Evolutionary conservation across 2,113 vertebrate genomes (phyloP), one percentile per base, ranked within the genome.

Genomic region (Xenotilapia longispinis): DNA sequence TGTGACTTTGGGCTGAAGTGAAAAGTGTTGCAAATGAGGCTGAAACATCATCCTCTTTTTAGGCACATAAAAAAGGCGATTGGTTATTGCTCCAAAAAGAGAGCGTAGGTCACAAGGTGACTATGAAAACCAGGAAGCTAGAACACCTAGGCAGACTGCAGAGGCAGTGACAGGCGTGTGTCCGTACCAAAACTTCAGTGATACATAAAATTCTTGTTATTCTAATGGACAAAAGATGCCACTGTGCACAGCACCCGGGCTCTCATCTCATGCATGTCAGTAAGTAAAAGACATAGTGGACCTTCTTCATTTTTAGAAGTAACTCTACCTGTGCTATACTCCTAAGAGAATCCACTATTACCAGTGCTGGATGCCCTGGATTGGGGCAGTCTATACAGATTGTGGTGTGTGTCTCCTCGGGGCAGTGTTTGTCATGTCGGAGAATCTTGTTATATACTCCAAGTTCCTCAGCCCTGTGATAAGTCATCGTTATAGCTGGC

Each of bases 361-460:
- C 40, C 87, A 82, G 79, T 60, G 79, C 89, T 84, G 86, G 84
- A 91, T 95, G 95, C 91, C 89, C 94, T 95, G 93, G 92, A 92
- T 95, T 91, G 90, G 93, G 88, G 90, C 88, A 88, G 90, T 86
- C 70, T 80, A 68, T 68, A 88, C 89, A 87, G 85, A 83, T 82
- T 88, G 90, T 86, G 92, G 94, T 92, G 89, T 92, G 92, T 87
- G 83, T 95, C 91, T 95, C 95, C 95, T 94, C 85, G 40, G 95
- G 96, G 95, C 95, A 94, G 92, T 94, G 95, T 96, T 96, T 96
- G 95, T 96, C 96, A 96, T 93, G 91, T 96, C 89, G 15, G 88
- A 90, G 94, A 95, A 96, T 96, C 96, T 96, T 96, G 96, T 96
- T 96, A 96, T 96, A 96, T 96, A 96, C 95, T 94, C 91, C 84